Base-by-base conservation (phyloP, 2,888 invertebrate genomes). In the Drosophila eohydei region DNA sequence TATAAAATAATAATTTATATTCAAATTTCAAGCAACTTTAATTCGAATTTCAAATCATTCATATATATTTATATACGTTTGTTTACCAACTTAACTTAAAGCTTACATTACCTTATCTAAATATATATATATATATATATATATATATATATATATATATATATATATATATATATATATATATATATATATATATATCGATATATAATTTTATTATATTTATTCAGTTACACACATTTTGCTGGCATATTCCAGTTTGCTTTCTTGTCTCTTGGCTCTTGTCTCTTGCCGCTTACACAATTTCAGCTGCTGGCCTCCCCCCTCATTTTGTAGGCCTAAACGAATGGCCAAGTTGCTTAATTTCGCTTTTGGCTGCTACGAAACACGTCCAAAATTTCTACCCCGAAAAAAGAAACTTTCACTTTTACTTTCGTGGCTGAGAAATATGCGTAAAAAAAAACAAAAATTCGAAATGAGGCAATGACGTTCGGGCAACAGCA, bases 381-480 rank as follows among this genome's bases (percentile, higher is more conserved):
- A 38, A 74, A 72, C 73, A 77, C 65, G 71, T 65, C 80, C 50
- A 54, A 71, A 64, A 79, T 84, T 89, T 88, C 86, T 79, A 73
- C 71, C 55, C 71, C n/a, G 5, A 54, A 54, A 52, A 76, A 70
- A 69, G 67, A 55, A 78, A 88, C 90, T 90, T 88, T 88, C 90
- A 90, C 90, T 90, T 88, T 88, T 90, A 90, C 90, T 88, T 90
- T 88, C 90, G 69, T 83, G 64, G 59, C 68, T 30, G 51, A 30
- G 78, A 44, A 64, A 21, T 21, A 21, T 21, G 21, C 21, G 21
- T 21, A 21, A 21, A 21, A 21, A 21, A 21, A 21, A 34, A 34
- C 62, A 57, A 34, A 62, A 62, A 73, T 64, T 6, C 3, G 36
- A 36, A 36, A 75, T 75, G 69, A 70, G 63, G 66, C 80, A 80